Evolutionary conservation across 2,113 vertebrate species (phyloP).

Genomic region (Ceyx melanurus): DNA sequence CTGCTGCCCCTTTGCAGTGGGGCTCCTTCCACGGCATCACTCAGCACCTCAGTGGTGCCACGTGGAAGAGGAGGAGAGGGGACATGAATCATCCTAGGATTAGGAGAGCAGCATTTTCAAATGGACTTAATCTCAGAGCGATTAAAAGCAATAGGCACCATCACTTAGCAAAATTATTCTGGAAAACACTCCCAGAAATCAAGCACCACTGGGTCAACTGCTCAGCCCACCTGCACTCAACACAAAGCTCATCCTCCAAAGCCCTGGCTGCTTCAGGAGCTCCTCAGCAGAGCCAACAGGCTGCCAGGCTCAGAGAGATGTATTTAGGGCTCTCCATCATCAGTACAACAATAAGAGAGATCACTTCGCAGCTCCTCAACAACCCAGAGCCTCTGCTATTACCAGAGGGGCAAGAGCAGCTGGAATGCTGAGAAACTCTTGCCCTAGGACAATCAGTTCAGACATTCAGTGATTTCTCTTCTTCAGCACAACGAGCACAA

Average conservation of each 20-base stretch:
- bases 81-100: fast-evolving
- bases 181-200: background rate
- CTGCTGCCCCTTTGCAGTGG: background rate
- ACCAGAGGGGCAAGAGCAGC: background rate
- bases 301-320: fast-evolving
- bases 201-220: fast-evolving
- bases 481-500: background rate
- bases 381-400: background rate
- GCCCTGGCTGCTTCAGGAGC: fast-evolving
- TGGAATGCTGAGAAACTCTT: background rate
- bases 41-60: fast-evolving
- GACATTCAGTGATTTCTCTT: background rate
- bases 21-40: fast-evolving
- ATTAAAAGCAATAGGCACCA: background rate
- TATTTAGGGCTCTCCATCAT: background rate
- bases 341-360: fast-evolving
- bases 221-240: fast-evolving
- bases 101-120: background rate
- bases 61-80: fast-evolving
- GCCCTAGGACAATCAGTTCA: background rate
- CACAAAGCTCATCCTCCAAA: background rate
- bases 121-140: background rate
- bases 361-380: background rate
- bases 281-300: background rate
- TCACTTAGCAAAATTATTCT: background rate